Conservation (phyloP, 2,113 vertebrate species). For the Apus apus region DNA sequence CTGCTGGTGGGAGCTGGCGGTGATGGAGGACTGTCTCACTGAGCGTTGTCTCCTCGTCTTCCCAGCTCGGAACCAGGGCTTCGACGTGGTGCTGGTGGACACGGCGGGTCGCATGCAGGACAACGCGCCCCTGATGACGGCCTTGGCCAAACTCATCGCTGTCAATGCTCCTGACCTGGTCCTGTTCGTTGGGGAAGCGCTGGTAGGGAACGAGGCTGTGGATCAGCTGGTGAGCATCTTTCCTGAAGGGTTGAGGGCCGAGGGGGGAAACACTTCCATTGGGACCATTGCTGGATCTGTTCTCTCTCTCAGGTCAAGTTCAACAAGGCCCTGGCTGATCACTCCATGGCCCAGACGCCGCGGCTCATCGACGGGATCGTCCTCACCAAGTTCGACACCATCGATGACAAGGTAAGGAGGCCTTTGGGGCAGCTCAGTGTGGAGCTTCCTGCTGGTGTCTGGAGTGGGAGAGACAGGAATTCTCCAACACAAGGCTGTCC, state of each 20-base stretch:
- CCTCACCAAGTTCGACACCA: slow-evolving; percentile 98
- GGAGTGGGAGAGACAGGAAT: rapidly evolving
- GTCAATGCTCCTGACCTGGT: slow-evolving; percentile 96
- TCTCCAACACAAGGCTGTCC: rapidly evolving
- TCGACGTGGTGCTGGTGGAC: slow-evolving; percentile 98
- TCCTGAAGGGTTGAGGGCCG: background rate
- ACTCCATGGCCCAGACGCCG: slow-evolving; percentile 92
- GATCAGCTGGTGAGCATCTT: slow-evolving; percentile 91
- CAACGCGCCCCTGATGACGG: slow-evolving; percentile 95
- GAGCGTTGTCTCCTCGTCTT: background rate
- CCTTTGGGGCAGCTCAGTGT: rapidly evolving
- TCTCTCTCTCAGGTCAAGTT: slow-evolving; percentile 90
- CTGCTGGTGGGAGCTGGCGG: rapidly evolving
- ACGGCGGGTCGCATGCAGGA: slow-evolving; percentile 99
- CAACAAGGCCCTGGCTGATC: slow-evolving; percentile 96
- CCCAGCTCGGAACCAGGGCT: slow-evolving; percentile 91
- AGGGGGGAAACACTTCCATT: background rate
- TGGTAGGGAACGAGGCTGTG: slow-evolving; percentile 97
- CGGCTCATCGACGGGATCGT: slow-evolving; percentile 97
- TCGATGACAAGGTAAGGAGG: slow-evolving; percentile 94
- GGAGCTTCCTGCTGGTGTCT: rapidly evolving
- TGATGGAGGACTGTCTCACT: no score
- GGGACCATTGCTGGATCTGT: background rate
- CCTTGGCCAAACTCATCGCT: slow-evolving; percentile 94
- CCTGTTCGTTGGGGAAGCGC: slow-evolving; percentile 95